phyloP scores from a whole-genome alignment of 2,797 vertebrate species.

The Anguilla marmorata region DNA sequence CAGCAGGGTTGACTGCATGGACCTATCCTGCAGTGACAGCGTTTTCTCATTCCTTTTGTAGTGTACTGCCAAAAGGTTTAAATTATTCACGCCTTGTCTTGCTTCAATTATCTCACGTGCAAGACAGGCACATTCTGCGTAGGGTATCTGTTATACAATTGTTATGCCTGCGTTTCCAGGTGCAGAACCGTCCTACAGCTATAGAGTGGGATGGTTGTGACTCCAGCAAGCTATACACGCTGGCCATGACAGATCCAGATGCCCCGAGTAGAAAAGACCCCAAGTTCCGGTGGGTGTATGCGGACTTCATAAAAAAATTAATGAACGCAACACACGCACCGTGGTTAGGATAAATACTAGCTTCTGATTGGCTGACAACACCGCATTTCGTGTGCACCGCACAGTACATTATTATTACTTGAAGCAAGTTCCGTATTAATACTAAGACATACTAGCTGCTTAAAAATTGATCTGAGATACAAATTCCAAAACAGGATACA shows the following conservation, averaged over 20 bases:
- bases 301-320: background rate
- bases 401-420: no score
- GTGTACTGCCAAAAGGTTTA: background rate
- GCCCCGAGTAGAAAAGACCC: slow-evolving; percentile 88
- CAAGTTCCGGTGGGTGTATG: slow-evolving; percentile 78
- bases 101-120: background rate
- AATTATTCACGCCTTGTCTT: background rate
- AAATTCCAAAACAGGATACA: background rate
- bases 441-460: background rate
- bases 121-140: background rate
- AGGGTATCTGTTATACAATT: background rate
- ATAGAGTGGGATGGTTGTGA: slow-evolving; percentile 87
- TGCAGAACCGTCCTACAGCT: slow-evolving; percentile 80
- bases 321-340: background rate
- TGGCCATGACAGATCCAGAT: slow-evolving; percentile 90
- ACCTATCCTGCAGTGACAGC: background rate
- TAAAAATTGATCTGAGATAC: background rate
- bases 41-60: background rate
- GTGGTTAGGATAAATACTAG: background rate
- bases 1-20: background rate
- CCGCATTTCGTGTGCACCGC: background rate
- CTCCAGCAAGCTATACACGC: slow-evolving; percentile 82
- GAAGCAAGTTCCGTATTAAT: background rate
- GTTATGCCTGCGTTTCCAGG: slow-evolving; percentile 62
- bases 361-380: background rate